Base-by-base conservation (phyloP, 2,113 vertebrate species). In the Tragelaphus buxtoni region DNA sequence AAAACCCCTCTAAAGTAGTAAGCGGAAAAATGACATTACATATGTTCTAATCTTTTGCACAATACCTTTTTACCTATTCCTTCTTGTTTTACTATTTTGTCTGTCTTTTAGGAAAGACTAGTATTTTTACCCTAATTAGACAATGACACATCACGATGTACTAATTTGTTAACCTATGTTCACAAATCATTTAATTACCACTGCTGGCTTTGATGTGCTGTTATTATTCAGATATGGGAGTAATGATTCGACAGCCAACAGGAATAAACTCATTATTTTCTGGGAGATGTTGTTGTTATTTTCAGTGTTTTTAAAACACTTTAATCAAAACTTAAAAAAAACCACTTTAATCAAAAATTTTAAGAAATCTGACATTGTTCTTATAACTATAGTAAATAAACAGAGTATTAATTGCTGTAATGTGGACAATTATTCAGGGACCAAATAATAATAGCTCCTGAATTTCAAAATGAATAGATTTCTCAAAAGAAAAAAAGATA, bases 171-270 rank as follows among this genome's bases (percentile, higher is more conserved):
- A 98, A 98, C 98, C 98, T 99, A 98, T 98, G 98, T 98, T 98
- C 98, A 97, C 98, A 98, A 98, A 99, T 99, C 98, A 98, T 98
- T 99, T 99, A 99, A 99, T 99, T 99, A 98, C 98, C 97, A 98
- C 98, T 95, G 97, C 97, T 13, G 24, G 97, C 98, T 99, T 98
- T 98, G 98, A 98, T 98, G 97, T 98, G 93, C 96, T 97, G 97
- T 98, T 98, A 98, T 98, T 98, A 99, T 98, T 98, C 98, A 97
- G 97, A 97, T 97, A 98, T 94, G 49, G 97, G 97, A 99, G 97
- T 98, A 99, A 98, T 98, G 98, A 98, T 98, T 98, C 94, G 58
- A 96, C 97, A 98, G 95, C 98, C 97, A 98, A 98, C 97, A 97
- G 97, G 97, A 98, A 98, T 96, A 97, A 98, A 98, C 96, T 97